These are phyloP conservation scores for Oreortyx pictus DNA, from an alignment of 2,797 vertebrate species.

Conservation along the genomic window DNA sequence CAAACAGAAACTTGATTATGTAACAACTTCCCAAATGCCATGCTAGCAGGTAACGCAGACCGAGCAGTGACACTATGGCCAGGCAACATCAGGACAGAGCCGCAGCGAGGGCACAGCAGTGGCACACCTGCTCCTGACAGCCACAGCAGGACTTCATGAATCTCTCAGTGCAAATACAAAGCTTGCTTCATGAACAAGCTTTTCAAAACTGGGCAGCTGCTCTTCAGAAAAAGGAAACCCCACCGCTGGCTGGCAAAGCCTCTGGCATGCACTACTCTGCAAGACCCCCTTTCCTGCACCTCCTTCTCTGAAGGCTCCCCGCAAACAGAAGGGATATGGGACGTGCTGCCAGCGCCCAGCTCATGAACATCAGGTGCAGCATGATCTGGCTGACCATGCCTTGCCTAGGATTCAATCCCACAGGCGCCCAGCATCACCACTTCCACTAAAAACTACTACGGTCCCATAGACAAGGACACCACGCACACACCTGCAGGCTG, in stretches of 20 bases:
- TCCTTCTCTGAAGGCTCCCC: fast-evolving
- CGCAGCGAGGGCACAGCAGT: neutral
- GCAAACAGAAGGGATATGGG: neutral
- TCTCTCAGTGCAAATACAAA: neutral
- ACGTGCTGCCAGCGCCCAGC: neutral
- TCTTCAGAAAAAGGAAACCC: neutral
- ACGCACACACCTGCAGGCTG: fast-evolving
- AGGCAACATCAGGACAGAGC: neutral
- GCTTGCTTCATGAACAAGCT: neutral
- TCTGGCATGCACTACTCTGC: fast-evolving
- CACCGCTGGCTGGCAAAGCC: neutral
- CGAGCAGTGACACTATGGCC: fast-evolving
- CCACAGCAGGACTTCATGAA: neutral
- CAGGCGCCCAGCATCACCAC: fast-evolving
- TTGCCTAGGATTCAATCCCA: neutral
- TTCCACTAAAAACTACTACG: neutral
- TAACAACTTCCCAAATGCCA: neutral
- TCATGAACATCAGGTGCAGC: fast-evolving
- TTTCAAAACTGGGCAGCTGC: neutral
- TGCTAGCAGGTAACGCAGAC: neutral
- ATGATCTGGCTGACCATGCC: neutral
- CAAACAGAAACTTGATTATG: neutral
- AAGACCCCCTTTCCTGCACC: neutral
- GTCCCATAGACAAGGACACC: neutral
- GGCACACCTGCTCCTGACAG: fast-evolving